Base-by-base conservation (phyloP, 2,888 invertebrate species). In the Drosophila tripunctata region DNA sequence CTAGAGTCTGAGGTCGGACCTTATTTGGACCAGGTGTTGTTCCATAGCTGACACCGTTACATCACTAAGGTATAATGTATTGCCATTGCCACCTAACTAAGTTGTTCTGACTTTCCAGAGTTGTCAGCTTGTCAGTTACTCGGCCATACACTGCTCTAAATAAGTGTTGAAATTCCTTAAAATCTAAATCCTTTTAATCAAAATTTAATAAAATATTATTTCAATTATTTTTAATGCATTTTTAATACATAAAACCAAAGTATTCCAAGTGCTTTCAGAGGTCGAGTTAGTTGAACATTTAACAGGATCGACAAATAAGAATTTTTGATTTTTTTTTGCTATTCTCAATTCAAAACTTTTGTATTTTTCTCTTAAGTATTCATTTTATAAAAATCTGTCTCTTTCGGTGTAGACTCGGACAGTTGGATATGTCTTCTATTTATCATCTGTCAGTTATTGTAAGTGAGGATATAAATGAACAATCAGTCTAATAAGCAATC, bases 21-120 rank as follows among this genome's bases (percentile, higher is more conserved):
- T 5, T 33, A 14, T n/a, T n/a, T n/a, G n/a, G 10, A 14, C 4
- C 62, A 68, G 68, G 68, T 61, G 61, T 44, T 48, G 21, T 10
- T 44, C 14, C 24, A 14, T 6, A n/a, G 2, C 30, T 55, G 30
- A 10, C 55, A n/a, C 30, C 17, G 24, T 19, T 22, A 56, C 55
- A n/a, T 14, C 21, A n/a, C 52, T 43, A 21, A 19, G 12, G 19
- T 55, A 54, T 31, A 35, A 55, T 40, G 35, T 67, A 36, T 48
- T 31, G 61, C 27, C 14, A 27, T 45, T 62, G 51, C 10, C 64
- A 38, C 38, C 35, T 27, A 54, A 45, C 56, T 15, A 40, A 66
- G 56, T 72, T 67, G 61, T 36, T 54, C 21, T 36, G 43, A 12
- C 47, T 10, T 27, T 27, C 17, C n/a, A n/a, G 12, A 15, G 17